These are phyloP conservation scores for Ceriagrion tenellum DNA, from an alignment of 2,888 invertebrate species.

Conservation along the genomic window DNA sequence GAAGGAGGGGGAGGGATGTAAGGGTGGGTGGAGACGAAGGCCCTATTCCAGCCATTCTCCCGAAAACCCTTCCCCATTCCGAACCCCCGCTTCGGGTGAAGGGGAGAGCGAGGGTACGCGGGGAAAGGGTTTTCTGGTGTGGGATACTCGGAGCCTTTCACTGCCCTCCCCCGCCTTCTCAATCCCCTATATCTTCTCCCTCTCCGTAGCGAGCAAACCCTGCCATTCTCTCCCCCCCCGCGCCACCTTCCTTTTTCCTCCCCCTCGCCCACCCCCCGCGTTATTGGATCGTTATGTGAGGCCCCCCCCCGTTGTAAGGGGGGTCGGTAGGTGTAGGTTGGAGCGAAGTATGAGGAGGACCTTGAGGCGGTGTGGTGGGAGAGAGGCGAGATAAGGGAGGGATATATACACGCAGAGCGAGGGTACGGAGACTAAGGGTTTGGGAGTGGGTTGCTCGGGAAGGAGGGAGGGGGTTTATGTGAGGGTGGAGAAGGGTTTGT, in stretches of 20 bases:
- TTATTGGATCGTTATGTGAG: conserved; percentile 52
- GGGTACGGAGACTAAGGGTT: not conserved
- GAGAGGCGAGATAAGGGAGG: conserved; percentile 13
- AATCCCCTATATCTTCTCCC: not conserved
- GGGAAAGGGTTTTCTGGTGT: not conserved
- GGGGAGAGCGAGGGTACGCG: not conserved
- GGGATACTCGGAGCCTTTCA: conserved; percentile 2
- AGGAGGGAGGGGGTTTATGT: not conserved
- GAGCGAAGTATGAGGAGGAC: not conserved
- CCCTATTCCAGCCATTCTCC: not conserved
- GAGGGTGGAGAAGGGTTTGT: not conserved
- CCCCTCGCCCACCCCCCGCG: conserved; percentile 10
- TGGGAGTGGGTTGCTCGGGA: not conserved
- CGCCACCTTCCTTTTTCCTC: not conserved
- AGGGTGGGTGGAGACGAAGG: not conserved
- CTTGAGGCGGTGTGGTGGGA: not conserved
- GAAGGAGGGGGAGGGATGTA: not conserved
- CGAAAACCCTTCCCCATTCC: not conserved
- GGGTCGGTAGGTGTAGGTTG: not conserved
- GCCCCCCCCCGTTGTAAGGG: not conserved
- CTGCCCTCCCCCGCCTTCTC: not conserved
- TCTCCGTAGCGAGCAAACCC: not conserved
- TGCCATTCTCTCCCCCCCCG: not conserved
- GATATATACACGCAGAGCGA: conserved; percentile 1
- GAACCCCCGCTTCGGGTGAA: not conserved